These are phyloP conservation scores for Anolis carolinensis DNA, from an alignment of 2,113 vertebrate species.

Conservation along the genomic window DNA sequence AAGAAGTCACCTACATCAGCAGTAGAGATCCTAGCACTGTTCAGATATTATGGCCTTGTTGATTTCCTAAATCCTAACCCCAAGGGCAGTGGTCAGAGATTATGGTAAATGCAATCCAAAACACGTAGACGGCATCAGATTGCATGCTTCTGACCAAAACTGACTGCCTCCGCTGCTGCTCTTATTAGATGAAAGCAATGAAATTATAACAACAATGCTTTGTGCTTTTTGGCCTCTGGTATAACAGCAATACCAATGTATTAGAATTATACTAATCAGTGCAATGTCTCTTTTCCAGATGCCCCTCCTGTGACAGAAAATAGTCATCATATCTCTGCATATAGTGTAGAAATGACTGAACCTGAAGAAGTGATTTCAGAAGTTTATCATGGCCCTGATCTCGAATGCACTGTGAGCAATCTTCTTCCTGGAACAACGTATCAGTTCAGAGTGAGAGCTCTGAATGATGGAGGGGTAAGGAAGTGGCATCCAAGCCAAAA, in stretches of 20 bases:
- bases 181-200: neutral
- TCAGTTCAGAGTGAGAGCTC: conserved; percentile 86
- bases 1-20: too few species aligned
- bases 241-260: neutral
- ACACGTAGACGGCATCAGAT: neutral
- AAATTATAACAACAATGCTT: neutral
- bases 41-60: too few species aligned
- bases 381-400: conserved; percentile 86
- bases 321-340: conserved; percentile 83
- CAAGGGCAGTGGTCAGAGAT: neutral
- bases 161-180: neutral
- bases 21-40: too few species aligned
- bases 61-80: too few species aligned
- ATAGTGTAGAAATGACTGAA: conserved; percentile 92
- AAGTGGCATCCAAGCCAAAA: too few species aligned
- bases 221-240: neutral
- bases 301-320: conserved; percentile 71
- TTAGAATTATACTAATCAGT: neutral
- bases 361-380: conserved; percentile 78
- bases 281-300: conserved; percentile 51
- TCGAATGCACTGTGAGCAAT: conserved; percentile 89
- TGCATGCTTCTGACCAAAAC: neutral
- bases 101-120: neutral
- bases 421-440: conserved; percentile 92
- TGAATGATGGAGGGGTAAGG: conserved; percentile 94